Evolutionary conservation across 2,888 invertebrate genomes (phyloP).

Genomic region (Saturnia pavonia): DNA sequence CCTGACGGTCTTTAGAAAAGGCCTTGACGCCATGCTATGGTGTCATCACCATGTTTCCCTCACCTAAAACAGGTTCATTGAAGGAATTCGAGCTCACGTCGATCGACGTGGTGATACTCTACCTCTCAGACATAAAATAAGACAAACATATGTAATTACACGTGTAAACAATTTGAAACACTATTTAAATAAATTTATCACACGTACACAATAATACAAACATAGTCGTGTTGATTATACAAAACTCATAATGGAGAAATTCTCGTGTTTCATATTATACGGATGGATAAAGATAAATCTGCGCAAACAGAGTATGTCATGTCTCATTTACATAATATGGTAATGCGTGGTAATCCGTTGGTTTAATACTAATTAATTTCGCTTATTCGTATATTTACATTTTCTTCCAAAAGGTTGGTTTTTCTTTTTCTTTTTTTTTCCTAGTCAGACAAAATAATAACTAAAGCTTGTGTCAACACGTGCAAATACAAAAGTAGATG

Average conservation of each 20-base stretch:
- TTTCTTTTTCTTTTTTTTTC: background rate
- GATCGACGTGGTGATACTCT: too few species aligned
- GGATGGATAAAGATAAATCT: slow-evolving; percentile 1
- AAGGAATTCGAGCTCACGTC: too few species aligned
- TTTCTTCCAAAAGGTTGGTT: background rate
- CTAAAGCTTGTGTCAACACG: background rate
- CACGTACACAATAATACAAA: background rate
- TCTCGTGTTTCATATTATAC: background rate
- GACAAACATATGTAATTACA: too few species aligned
- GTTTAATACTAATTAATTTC: background rate
- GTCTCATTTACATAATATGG: slow-evolving; percentile 6
- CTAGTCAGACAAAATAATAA: background rate
- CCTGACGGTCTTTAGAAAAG: too few species aligned
- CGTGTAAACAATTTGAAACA: background rate
- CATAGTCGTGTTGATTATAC: background rate
- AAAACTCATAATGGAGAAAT: background rate
- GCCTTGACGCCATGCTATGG: too few species aligned
- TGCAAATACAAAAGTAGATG: background rate
- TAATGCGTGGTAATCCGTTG: slow-evolving; percentile 2
- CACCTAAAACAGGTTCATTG: too few species aligned
- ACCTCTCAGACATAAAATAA: too few species aligned
- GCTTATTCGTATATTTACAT: background rate
- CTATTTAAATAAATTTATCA: background rate
- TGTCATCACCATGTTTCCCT: too few species aligned
- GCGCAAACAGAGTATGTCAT: background rate